A percentile compares a stretch with the other conserved stretches of the same genome.
Conservation (phyloP, 2,797 vertebrate species). For the Cynodonichthys magdalenae region DNA sequence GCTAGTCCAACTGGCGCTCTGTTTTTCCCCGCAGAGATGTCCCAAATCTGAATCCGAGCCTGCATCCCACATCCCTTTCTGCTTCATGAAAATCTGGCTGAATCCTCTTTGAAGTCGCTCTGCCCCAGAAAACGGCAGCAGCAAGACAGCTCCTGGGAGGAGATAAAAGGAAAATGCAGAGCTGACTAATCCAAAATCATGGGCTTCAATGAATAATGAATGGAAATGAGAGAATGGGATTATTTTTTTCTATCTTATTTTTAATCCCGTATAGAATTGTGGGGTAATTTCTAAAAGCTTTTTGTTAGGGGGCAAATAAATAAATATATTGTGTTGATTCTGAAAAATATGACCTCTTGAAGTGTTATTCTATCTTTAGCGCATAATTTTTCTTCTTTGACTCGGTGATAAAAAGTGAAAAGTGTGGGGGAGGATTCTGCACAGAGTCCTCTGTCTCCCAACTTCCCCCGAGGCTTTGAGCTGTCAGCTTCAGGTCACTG, state of each 20-base stretch:
- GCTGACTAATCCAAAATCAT: slow-evolving; percentile 56
- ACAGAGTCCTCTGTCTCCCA: slow-evolving; percentile 20
- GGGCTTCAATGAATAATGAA: slow-evolving; percentile 60
- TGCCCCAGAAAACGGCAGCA: slow-evolving; percentile 64
- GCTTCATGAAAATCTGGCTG: slow-evolving; percentile 58
- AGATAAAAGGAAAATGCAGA: slow-evolving; percentile 46
- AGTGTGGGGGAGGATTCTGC: slow-evolving; percentile 17
- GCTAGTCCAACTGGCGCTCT: slow-evolving; percentile 5
- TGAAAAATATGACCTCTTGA: not conserved
- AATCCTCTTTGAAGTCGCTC: slow-evolving; percentile 64
- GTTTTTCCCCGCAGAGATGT: slow-evolving; percentile 25
- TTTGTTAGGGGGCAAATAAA: not conserved
- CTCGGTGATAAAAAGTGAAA: slow-evolving; percentile 7
- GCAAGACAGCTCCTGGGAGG: slow-evolving; percentile 41
- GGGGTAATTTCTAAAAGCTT: not conserved
- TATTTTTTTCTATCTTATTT: slow-evolving; percentile 44
- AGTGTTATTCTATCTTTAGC: not conserved
- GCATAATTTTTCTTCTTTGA: slow-evolving; percentile 8
- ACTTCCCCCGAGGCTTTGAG: slow-evolving; percentile 43
- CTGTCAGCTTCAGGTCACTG: slow-evolving; percentile 48
- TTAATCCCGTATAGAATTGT: slow-evolving; percentile 8
- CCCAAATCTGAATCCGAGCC: slow-evolving; percentile 31
- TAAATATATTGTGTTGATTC: not conserved
- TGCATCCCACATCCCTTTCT: slow-evolving; percentile 36
- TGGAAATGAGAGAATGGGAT: slow-evolving; percentile 29